Evolutionary conservation across 2,888 invertebrate species (phyloP).

Genomic region (Aporophyla nigra): DNA sequence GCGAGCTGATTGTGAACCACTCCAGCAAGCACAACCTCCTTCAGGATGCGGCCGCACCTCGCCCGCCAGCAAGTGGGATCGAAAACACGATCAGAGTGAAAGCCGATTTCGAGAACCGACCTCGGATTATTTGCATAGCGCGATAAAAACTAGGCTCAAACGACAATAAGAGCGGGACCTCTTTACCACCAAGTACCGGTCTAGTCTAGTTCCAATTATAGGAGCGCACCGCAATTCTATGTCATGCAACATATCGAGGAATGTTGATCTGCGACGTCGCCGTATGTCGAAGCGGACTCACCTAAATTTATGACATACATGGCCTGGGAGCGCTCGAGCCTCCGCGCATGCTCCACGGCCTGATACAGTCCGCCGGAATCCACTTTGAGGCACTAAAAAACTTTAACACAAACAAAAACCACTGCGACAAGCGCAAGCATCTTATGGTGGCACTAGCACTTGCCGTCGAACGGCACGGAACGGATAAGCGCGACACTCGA

Average conservation of each 20-base stretch:
- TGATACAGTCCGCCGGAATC: conserved; percentile 89
- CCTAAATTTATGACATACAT: conserved; percentile 91
- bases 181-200: conserved; percentile 82
- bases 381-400: conserved; percentile 86
- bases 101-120: conserved; percentile 76
- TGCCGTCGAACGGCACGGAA: conserved; percentile 78
- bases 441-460: conserved; percentile 84
- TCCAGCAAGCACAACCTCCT: conserved; percentile 24
- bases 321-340: conserved; percentile 90
- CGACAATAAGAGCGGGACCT: conserved; percentile 66
- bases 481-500: conserved; percentile 73
- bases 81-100: conserved; percentile 74
- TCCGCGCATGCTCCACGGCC: conserved; percentile 89
- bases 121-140: conserved; percentile 74
- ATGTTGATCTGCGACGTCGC: conserved; percentile 78
- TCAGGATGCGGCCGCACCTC: conserved; percentile 55
- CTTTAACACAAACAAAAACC: conserved; percentile 85
- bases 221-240: conserved; percentile 75
- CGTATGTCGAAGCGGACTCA: conserved; percentile 85
- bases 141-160: conserved; percentile 77
- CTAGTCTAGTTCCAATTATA: conserved; percentile 85
- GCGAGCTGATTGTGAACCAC: conserved; percentile 74
- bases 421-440: conserved; percentile 87
- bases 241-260: conserved; percentile 74
- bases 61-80: conserved; percentile 21